Base-by-base conservation (phyloP, 2,113 vertebrate species). In the Oenanthe melanoleuca region DNA sequence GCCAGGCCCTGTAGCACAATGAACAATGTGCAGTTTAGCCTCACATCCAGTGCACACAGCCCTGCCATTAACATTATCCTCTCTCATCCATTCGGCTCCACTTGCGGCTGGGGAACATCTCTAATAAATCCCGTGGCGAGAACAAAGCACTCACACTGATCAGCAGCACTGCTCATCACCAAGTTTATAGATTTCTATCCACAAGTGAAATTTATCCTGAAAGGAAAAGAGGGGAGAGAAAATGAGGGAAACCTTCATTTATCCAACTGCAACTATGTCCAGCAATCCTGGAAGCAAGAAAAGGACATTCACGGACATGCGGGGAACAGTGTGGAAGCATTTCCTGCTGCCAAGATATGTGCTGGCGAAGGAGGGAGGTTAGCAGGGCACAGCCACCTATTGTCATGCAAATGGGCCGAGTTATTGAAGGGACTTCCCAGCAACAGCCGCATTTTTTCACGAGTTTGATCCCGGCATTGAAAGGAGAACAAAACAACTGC, bases 331-430 rank as follows among this genome's bases (percentile, higher is more conserved):
- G 80, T 8, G 55, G 80, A 77, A 63, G 57, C 63, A 1, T 65
- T 69, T 70, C 81, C 64, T 64, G 79, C 80, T 96, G 92, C 92
- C 87, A 93, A 75, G 92, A 73, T 91, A 83, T 22, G 61, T 3
- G 79, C 84, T 88, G 91, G 74, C 11, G 0, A 24, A 50, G 72
- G 44, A 74, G 80, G 40, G 92, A 83, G 78, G 92, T 79, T 86
- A 72, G 74, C 89, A 84, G 78, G 88, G 82, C 86, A 75, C 42
- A 14, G 55, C 38, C 10, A 31, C 0, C 0, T 0, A 86, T 91
- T 95, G 88, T 94, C 70, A 96, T 94, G 95, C 74, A 96, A 96
- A 95, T 88, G n/a, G 10, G 52, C 71, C 52, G 77, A 81, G 45
- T 66, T 93, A 78, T 14, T 96, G 92, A 86, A 87, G 88, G 83